Evolutionary conservation across 2,888 invertebrate genomes (phyloP), one percentile per base, ranked within the genome.

Genomic region (Trichopria drosophilae): DNA sequence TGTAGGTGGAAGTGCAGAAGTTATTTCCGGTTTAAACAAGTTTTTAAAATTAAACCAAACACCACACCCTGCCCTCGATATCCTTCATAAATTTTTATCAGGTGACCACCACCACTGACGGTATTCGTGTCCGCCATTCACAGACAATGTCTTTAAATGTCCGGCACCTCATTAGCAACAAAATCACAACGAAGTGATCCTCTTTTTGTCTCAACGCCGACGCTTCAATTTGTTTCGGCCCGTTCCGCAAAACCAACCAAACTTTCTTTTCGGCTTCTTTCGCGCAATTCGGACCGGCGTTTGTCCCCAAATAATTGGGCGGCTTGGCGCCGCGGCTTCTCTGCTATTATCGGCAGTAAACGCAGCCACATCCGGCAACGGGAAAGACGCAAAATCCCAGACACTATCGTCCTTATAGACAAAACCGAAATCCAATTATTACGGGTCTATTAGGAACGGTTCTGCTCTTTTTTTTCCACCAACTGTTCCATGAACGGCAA

Each of bases 281-380:
- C n/a, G n/a, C n/a, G n/a, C n/a, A n/a, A n/a, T n/a, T n/a, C n/a
- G 34, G 36, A 35, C 23, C 63, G 63, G 60, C 60, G 62, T 67
- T 73, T 72, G 72, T 72, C 72, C 57, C 68, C 73, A 66, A 69
- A 69, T 72, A 72, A 73, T 73, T 70, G 71, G 68, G 63, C 64
- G 60, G 66, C 60, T 64, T 64, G 64, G 58, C 59, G 54, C 61
- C 60, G 65, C 59, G 49, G 61, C 68, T 67, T 61, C 69, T 68
- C 69, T 71, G 62, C 73, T 73, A 75, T 75, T 75, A 75, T 69
- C 68, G 71, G 72, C 69, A 70, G 73, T 75, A 73, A 75, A 75
- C 67, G 69, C 64, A 60, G 72, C 75, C 74, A 73, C 75, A 74
- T 75, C 75, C 75, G 73, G 74, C 61, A 63, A 57, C 59, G 61